A percentile compares a stretch with the other conserved stretches of the same genome.
phyloP scores from a whole-genome alignment of 1,140 invertebrate genomes.

The Pogonus chalceus region DNA sequence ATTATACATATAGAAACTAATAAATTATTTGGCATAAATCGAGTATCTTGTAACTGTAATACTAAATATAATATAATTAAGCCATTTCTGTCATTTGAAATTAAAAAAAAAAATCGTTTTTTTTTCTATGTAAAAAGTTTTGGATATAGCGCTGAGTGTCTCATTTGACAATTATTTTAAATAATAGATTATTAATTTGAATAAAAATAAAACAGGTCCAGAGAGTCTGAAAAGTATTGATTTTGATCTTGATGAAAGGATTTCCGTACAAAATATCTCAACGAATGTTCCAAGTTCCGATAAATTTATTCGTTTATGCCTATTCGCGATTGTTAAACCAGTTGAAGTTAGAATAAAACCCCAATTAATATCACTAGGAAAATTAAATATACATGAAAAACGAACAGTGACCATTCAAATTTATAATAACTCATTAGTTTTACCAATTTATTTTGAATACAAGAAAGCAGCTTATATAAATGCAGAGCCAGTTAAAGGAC shows the following conservation, averaged over 20 bases:
- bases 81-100: too few species aligned
- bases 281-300: not conserved
- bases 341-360: conserved; percentile 20
- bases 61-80: too few species aligned
- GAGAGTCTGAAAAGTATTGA: too few species aligned
- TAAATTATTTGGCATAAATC: too few species aligned
- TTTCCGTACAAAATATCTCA: not conserved
- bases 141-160: too few species aligned
- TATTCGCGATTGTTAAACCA: conserved; percentile 22
- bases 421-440: conserved; percentile 19
- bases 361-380: conserved; percentile 17
- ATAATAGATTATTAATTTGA: too few species aligned
- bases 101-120: too few species aligned
- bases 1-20: too few species aligned
- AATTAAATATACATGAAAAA: conserved; percentile 17
- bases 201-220: too few species aligned
- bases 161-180: too few species aligned
- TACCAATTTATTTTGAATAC: conserved; percentile 19
- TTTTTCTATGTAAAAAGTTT: too few species aligned
- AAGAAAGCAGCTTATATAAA: conserved; percentile 11
- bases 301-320: conserved; percentile 21
- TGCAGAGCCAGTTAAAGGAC: conserved; percentile 16
- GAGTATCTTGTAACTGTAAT: too few species aligned
- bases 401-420: conserved; percentile 19
- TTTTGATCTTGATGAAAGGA: not conserved